Percentiles rank a stretch among this genome's conserved stretches.
These are phyloP conservation scores for Cephalopachus bancanus DNA, from an alignment of 2,797 vertebrate genomes.

Conservation along the genomic window DNA sequence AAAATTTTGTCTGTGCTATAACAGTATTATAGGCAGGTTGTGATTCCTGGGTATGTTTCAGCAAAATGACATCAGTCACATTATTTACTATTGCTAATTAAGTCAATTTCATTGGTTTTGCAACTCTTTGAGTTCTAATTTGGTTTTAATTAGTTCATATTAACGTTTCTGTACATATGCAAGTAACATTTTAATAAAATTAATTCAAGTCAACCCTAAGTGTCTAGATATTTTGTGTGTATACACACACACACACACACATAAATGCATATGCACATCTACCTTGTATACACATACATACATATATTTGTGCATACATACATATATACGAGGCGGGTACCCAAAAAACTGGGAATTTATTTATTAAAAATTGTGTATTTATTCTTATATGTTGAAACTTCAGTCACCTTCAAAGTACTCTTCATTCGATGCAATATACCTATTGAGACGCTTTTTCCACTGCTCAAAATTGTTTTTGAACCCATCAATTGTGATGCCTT, in stretches of 20 bases:
- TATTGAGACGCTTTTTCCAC: no score
- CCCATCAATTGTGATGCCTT: no score
- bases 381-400: no score
- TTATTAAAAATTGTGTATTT: no score
- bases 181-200: neutral
- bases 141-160: neutral
- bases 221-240: neutral
- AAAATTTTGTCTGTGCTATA: neutral
- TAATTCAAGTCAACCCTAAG: neutral
- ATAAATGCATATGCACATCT: no score
- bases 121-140: neutral
- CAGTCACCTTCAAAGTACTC: no score
- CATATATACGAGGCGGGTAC: no score
- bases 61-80: neutral
- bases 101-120: neutral
- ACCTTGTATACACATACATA: neutral
- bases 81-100: neutral
- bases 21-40: neutral
- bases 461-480: no score
- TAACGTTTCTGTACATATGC: neutral
- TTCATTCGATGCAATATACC: no score
- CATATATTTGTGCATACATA: neutral
- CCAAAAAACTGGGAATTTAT: no score
- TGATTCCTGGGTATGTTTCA: neutral
- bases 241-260: neutral